These are phyloP conservation scores for Ammodramus savannarum DNA, from an alignment of 2,113 vertebrate genomes.

Conservation along the genomic window DNA sequence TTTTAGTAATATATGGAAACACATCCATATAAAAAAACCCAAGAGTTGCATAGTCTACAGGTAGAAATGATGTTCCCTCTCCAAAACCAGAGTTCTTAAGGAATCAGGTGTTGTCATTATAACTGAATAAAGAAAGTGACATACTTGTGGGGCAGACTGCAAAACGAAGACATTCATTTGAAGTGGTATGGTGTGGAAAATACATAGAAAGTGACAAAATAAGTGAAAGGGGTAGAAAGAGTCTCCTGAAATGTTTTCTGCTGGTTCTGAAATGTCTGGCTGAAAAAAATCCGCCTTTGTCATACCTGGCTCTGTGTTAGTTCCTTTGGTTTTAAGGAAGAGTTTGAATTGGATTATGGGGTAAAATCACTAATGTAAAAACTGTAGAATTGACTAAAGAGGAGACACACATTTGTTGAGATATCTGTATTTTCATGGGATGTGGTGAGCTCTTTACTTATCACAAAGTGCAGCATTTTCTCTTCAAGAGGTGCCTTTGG, in stretches of 20 bases:
- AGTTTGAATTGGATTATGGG: neutral
- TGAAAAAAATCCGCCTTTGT: neutral
- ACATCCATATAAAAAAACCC: neutral
- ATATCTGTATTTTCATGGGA: accelerated
- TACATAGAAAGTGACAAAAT: accelerated
- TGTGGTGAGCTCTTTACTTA: neutral
- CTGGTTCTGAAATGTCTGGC: neutral
- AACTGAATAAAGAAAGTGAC: neutral
- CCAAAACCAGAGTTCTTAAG: neutral
- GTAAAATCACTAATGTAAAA: neutral
- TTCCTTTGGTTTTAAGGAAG: neutral
- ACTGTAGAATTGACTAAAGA: neutral
- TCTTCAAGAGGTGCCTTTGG: neutral
- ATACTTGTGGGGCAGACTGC: neutral
- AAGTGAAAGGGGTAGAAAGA: neutral
- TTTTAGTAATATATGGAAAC: neutral
- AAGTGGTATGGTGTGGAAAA: neutral
- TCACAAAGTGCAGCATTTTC: neutral
- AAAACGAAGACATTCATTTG: neutral
- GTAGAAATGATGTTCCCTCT: neutral
- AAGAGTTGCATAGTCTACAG: neutral
- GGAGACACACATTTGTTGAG: neutral
- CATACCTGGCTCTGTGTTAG: neutral
- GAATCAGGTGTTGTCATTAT: neutral
- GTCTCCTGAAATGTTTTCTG: neutral